Evolutionary conservation across 2,888 invertebrate species (phyloP), one percentile per base, ranked within the genome.

Genomic region (Acronicta psi): DNA sequence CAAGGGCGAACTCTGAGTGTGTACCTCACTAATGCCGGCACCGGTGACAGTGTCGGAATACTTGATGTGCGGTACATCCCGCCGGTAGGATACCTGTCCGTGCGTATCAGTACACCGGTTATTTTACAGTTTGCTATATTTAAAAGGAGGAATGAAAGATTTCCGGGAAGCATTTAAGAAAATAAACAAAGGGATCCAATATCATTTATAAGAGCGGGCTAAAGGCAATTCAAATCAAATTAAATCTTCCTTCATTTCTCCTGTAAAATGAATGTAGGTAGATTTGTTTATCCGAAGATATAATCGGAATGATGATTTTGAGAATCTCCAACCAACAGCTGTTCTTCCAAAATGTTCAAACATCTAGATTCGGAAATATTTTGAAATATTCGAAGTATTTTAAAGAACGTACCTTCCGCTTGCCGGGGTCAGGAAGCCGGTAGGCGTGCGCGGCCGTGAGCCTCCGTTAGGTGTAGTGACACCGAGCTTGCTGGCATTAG

Each of bases 1-100:
- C 85, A 85, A 82, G 84, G 85, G 79, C 85, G 90, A 89, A 88
- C 84, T 86, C 50, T 77, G 69, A 80, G 69, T 82, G 73, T 86
- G 87, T 97, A 97, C 96, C 96, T 96, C 95, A 95, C 95, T 91
- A 96, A 91, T 86, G 95, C 95, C 91, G 96, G 95, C 88, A 96
- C 95, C 92, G 96, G 95, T 84, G 96, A 95, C 94, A 97, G 95
- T 94, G 97, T 97, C 90, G 98, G 97, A 95, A 98, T 98, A 95
- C 97, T 97, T 93, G 97, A 97, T 86, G 97, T 97, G 96, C 97
- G 96, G 95, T 97, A 96, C 95, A 97, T 97, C 94, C 96, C 96
- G 92, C 96, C 95, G 87, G 94, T 95, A 88, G 94, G 90, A 89
- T 94, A 94, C 94, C 94, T 94, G 91, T 86, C 87, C 88, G 79